phyloP scores from a whole-genome alignment of 1,140 invertebrate species.

The Drosophila teissieri region DNA sequence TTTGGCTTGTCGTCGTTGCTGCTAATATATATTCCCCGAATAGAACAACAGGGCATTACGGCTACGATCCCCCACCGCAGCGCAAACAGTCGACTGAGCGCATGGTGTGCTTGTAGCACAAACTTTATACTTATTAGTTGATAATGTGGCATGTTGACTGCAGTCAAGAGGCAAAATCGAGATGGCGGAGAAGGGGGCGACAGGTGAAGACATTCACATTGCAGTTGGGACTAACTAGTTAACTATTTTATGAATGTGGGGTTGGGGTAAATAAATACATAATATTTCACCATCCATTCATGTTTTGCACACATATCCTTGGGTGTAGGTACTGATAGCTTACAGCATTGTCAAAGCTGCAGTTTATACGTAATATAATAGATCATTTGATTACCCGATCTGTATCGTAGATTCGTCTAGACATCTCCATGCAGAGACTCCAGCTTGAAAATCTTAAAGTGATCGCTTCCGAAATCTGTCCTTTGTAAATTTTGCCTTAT shows the following conservation, averaged over 20 bases:
- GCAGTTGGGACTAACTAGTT: background rate
- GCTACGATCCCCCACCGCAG: constrained; percentile 7
- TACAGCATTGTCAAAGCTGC: no score
- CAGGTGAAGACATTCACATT: constrained; percentile 18
- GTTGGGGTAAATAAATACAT: background rate
- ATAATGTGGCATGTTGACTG: constrained; percentile 56
- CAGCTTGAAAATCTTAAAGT: background rate
- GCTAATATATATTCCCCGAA: constrained; percentile 42
- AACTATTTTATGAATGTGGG: background rate
- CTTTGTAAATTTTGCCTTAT: constrained; percentile 32
- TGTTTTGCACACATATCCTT: no score
- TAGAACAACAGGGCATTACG: constrained; percentile 23
- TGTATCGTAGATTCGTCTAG: background rate
- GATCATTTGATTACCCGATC: no score
- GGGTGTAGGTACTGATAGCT: no score
- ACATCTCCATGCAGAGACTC: background rate
- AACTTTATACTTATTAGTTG: constrained; percentile 72
- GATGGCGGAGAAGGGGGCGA: background rate
- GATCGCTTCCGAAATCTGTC: constrained; percentile 12
- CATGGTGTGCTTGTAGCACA: constrained; percentile 56
- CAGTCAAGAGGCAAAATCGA: background rate
- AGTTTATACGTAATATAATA: no score
- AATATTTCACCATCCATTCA: no score
- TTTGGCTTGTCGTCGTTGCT: constrained; percentile 42
- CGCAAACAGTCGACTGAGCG: constrained; percentile 61